Evolutionary conservation across 2,797 vertebrate genomes (phyloP).

Genomic region (Taeniopygia guttata): DNA sequence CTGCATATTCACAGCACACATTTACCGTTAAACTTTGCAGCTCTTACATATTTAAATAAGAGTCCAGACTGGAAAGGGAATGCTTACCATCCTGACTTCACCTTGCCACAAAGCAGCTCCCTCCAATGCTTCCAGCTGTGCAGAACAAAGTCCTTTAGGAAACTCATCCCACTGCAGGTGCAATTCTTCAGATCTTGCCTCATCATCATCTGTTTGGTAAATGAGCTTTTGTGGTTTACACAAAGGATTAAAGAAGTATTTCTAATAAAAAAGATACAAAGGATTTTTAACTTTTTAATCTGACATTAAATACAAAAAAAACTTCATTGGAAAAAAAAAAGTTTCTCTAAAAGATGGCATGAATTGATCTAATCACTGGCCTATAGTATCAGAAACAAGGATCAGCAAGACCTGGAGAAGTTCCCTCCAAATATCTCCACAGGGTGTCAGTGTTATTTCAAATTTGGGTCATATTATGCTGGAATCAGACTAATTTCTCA

Average conservation of each 20-base stretch:
- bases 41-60: neutral
- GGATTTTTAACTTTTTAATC: neutral
- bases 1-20: neutral
- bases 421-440: constrained; percentile 50
- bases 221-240: neutral
- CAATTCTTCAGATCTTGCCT: neutral
- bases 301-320: neutral
- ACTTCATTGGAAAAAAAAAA: neutral
- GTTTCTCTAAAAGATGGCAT: neutral
- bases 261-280: neutral
- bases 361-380: neutral
- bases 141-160: neutral
- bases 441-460: constrained; percentile 73
- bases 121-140: neutral
- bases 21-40: neutral
- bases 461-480: neutral
- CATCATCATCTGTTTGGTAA: neutral
- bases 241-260: neutral
- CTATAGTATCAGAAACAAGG: neutral
- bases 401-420: neutral
- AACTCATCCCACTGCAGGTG: neutral
- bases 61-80: neutral
- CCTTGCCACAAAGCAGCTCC: neutral
- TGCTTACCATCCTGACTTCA: neutral
- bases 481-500: neutral